phyloP scores from a whole-genome alignment of 2,888 invertebrate species.

The Trisateles emortualis region DNA sequence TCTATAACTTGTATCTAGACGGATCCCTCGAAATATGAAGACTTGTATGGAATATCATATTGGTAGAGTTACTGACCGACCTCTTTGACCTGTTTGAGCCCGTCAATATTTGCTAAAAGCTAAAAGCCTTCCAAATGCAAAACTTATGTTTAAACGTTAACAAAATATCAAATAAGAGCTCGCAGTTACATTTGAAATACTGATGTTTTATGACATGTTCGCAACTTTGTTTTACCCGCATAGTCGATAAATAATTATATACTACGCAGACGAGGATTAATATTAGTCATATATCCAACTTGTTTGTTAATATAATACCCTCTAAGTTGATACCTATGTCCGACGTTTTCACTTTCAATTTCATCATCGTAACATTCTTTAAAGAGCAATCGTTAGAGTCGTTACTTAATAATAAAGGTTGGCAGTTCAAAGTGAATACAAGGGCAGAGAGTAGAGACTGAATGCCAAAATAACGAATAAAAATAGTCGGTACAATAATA shows the following conservation, averaged over 20 bases:
- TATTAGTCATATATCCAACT: background rate
- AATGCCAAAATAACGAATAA: conserved; percentile 23
- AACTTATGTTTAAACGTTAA: conserved; percentile 50
- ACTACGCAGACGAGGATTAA: background rate
- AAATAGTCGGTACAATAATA: conserved; percentile 11
- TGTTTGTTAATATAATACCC: background rate
- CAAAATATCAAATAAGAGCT: background rate
- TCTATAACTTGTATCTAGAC: background rate
- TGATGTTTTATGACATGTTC: background rate
- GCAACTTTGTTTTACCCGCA: background rate
- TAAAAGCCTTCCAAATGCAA: conserved; percentile 47
- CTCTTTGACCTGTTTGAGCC: conserved; percentile 44
- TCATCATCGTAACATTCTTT: conserved; percentile 3
- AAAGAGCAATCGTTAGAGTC: background rate
- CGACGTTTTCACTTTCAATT: conserved; percentile 14
- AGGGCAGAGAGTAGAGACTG: conserved; percentile 20
- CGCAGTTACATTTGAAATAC: background rate
- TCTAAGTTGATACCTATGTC: background rate
- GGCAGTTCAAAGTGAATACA: conserved; percentile 17
- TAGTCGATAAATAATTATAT: background rate
- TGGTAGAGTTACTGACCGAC: conserved; percentile 34
- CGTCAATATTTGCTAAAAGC: conserved; percentile 55
- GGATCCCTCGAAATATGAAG: background rate
- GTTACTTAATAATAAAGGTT: conserved; percentile 19
- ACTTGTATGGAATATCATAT: background rate